Evolutionary conservation across 2,797 vertebrate species (phyloP).

Genomic region (Streptopelia turtur): DNA sequence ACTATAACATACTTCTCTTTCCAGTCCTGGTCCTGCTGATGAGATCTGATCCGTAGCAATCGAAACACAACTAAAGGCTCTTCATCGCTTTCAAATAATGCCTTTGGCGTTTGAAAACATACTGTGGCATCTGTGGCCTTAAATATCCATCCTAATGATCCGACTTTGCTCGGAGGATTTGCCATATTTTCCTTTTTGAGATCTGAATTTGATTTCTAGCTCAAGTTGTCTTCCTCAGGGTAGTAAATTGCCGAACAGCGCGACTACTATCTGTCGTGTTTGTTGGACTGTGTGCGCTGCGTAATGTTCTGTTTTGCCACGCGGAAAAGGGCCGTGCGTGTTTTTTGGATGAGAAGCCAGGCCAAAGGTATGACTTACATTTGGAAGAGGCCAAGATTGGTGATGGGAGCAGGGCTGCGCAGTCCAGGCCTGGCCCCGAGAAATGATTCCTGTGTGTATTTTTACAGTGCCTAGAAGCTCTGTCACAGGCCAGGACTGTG

Average conservation of each 20-base stretch:
- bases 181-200: neutral
- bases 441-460: conserved; percentile 21
- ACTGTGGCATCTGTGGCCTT: neutral
- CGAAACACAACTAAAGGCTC: neutral
- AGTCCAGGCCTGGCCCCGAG: conserved; percentile 8
- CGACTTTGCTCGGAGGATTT: neutral
- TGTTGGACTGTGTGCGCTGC: neutral
- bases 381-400: conserved; percentile 43
- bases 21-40: neutral
- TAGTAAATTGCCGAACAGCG: neutral
- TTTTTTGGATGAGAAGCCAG: conserved; percentile 8
- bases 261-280: neutral
- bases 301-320: neutral
- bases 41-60: neutral
- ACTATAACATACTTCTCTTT: neutral
- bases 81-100: neutral
- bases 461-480: conserved; percentile 28
- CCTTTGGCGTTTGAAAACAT: neutral
- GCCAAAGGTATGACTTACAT: conserved; percentile 36
- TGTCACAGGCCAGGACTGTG: neutral
- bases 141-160: neutral
- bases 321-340: neutral
- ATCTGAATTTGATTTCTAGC: neutral
- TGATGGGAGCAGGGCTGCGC: neutral
- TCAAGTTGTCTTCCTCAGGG: neutral